Conservation (phyloP, 1,140 invertebrate species). For the Atta cephalotes region DNA sequence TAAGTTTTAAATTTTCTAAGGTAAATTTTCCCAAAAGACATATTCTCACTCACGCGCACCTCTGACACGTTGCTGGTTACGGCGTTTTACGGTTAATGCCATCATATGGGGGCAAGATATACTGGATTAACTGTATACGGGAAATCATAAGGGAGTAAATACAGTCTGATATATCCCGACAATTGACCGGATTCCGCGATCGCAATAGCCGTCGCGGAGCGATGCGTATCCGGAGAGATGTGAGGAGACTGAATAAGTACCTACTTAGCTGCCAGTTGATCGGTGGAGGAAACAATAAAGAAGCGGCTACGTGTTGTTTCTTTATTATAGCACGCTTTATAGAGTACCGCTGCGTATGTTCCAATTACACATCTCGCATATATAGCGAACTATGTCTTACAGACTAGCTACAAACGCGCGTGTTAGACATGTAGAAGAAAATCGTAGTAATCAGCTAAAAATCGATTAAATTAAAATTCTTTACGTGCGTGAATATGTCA, state of each 20-base stretch:
- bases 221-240: constrained; percentile 49
- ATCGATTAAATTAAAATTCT: not conserved
- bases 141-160: constrained; percentile 31
- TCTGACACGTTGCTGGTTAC: constrained; percentile 28
- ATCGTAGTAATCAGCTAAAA: not conserved
- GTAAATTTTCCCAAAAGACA: no score
- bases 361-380: constrained; percentile 35
- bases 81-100: constrained; percentile 38
- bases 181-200: constrained; percentile 66
- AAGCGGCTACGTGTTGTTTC: not conserved
- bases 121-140: constrained; percentile 49
- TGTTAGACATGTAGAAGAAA: not conserved
- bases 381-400: not conserved
- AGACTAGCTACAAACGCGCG: not conserved
- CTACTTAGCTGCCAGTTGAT: constrained; percentile 13
- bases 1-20: no score
- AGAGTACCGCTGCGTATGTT: constrained; percentile 51
- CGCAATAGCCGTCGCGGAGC: constrained; percentile 39
- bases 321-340: not conserved
- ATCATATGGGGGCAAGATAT: not conserved
- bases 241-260: not conserved
- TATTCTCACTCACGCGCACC: not conserved
- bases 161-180: constrained; percentile 48
- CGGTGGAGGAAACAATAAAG: constrained; percentile 55
- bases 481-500: not conserved